Evolutionary conservation across 2,797 vertebrate genomes (phyloP), one percentile per base, ranked within the genome.

Genomic region (Gallirallus australis): DNA sequence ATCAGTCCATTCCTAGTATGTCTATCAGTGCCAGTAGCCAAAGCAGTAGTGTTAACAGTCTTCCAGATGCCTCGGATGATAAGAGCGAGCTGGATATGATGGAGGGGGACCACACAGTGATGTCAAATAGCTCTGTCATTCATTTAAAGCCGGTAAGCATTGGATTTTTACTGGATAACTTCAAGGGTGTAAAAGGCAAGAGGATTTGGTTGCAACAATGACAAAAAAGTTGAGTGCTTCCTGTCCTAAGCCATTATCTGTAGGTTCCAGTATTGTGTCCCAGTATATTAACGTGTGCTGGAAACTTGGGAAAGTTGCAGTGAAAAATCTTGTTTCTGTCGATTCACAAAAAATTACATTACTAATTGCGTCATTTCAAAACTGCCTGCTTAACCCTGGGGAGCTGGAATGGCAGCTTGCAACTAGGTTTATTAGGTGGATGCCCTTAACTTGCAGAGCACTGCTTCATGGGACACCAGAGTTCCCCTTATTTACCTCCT

Each of bases 21-120:
- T 99, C 99, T 89, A 99, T 99, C 98, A 99, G 99, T 95, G 99
- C 99, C 98, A 99, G 99, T 97, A 99, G 99, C 97, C 99, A 99
- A 98, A 99, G 99, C 98, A 99, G 99, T 98, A 99, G 99, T 89
- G 99, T 99, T 97, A 99, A 99, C 98, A 99, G 99, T 98, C 98
- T 99, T 96, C 99, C 99, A 78, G 99, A 99, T 91, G 99, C 99
- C 95, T 99, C 99, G 1, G 99, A 99, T 97, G 98, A 99, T 97
- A 99, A 99, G 97, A 99, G 99, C 28, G 99, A 99, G 95, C 98
- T 99, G 94, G 99, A 99, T 94, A 98, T 99, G 98, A 99, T 99
- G 97, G 99, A 99, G 88, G 99, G 99, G 93, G 99, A 99, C 97
- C 99, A 99, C 97, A 99, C 99, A 5, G 99, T 99, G 96, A 99